Conservation (phyloP, 2,797 vertebrate species). For the Miichthys miiuy region DNA sequence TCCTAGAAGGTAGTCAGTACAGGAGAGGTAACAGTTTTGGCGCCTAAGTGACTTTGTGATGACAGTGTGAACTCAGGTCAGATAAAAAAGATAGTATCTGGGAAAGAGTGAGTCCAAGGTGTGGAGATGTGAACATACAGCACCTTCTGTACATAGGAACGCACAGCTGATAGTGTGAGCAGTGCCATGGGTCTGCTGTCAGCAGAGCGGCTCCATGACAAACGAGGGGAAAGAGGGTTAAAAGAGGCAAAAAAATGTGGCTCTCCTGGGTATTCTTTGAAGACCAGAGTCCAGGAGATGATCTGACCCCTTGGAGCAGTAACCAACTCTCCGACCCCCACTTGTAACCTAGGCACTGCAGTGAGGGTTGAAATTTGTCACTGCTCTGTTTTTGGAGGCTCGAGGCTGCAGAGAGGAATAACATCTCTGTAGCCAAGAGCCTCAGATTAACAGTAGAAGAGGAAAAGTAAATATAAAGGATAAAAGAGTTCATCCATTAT, state of each 20-base stretch:
- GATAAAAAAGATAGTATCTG: slow-evolving; percentile 24
- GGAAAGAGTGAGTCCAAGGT: slow-evolving; percentile 20
- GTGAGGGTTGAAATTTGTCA: slow-evolving; percentile 25
- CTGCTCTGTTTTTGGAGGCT: slow-evolving; percentile 43
- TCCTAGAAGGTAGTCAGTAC: slow-evolving; percentile 11
- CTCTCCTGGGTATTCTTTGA: slow-evolving; percentile 58
- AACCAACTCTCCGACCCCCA: slow-evolving; percentile 5
- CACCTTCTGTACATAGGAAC: slow-evolving; percentile 8
- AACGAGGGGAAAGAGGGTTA: slow-evolving; percentile 70
- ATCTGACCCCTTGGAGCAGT: slow-evolving; percentile 32
- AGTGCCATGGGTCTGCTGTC: slow-evolving; percentile 66
- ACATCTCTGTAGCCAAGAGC: slow-evolving; percentile 23
- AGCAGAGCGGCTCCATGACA: slow-evolving; percentile 56
- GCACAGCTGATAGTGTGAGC: slow-evolving; percentile 40
- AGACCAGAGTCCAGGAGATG: slow-evolving; percentile 49
- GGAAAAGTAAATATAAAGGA: slow-evolving; percentile 16
- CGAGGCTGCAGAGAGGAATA: slow-evolving; percentile 35
- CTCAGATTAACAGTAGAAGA: slow-evolving; percentile 24
- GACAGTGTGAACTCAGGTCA: slow-evolving; percentile 61
- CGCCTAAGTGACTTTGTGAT: slow-evolving; percentile 42
- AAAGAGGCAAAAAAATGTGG: slow-evolving; percentile 52
- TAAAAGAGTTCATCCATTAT: slow-evolving; percentile 29
- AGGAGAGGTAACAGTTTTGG: slow-evolving; percentile 30
- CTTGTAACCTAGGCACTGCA: slow-evolving; percentile 12
- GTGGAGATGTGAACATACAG: slow-evolving; percentile 42